Evolutionary conservation across 2,888 invertebrate genomes (phyloP), one percentile per base, ranked within the genome.

Genomic region (Blastobasis lacticolella): DNA sequence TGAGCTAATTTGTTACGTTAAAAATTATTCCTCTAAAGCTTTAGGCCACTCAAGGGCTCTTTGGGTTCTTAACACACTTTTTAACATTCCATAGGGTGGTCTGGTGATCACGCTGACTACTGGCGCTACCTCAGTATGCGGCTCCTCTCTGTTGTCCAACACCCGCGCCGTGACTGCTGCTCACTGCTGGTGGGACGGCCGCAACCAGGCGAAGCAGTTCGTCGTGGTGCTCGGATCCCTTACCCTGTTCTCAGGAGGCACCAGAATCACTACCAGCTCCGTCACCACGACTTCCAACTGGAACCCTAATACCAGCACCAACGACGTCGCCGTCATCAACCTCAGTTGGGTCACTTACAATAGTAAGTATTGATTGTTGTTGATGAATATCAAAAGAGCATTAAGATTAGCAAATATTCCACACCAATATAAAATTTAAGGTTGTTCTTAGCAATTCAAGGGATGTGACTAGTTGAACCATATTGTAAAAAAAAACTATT

Each of bases 281-380:
- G 48, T 66, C 5, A 38, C 46, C 2, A 48, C 65, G 10, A 77
- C 79, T 52, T 57, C 55, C 4, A 56, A 36, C 40, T 79, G 67
- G 60, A 54, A 62, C 7, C 57, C 57, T 0, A 40, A 38, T 0
- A 53, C 23, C 1, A 45, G 65, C 0, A 45, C 51, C 45, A 64
- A 73, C 23, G 73, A 79, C 49, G 54, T 79, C 7, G 75, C 76
- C 0, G 55, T 75, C 10, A 63, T 76, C 4, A 53, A 45, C 0
- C 58, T 70, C 4, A 43, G 38, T 4, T 23, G 40, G 6, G 56
- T 65, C 5, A 6, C 5, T 1, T 54, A n/a, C 38, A 48, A 9
- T 36, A 49, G 71, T 73, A 48, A 59, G 69, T 63, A 42, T 36
- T 43, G 37, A 23, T 3, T 23, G 23, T 23, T 1, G 3, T 23